phyloP scores from a whole-genome alignment of 2,113 vertebrate genomes.

The Bos taurus region DNA sequence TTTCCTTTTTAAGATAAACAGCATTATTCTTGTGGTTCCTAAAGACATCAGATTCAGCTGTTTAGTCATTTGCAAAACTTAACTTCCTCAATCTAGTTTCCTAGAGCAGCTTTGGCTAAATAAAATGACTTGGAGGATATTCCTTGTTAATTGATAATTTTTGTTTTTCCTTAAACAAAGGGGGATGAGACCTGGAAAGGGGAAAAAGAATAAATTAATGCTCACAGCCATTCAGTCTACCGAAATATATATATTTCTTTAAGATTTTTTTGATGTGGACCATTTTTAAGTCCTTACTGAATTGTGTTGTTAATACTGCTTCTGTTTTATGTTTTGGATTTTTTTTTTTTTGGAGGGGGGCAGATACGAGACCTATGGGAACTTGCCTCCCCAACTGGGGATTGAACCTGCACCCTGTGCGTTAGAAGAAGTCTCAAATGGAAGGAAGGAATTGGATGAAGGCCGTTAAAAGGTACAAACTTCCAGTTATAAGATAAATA shows the following conservation, averaged over 20 bases:
- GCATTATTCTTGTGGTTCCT: constrained; percentile 16
- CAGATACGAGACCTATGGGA: not conserved
- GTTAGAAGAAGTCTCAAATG: not conserved
- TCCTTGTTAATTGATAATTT: not conserved
- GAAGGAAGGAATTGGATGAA: not conserved
- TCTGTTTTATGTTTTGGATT: not conserved
- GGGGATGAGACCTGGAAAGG: not conserved
- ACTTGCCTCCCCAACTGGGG: not conserved
- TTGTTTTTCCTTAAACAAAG: constrained; percentile 9
- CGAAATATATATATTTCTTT: not conserved
- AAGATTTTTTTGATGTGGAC: not conserved
- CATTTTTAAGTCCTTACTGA: not conserved
- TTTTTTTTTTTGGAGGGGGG: not conserved
- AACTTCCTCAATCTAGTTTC: constrained; percentile 38
- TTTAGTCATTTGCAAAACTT: constrained; percentile 12
- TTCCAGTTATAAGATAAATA: not conserved
- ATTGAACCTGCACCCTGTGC: not conserved
- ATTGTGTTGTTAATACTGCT: not conserved
- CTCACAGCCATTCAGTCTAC: not conserved
- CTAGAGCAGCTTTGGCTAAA: not conserved
- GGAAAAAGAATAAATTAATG: not conserved
- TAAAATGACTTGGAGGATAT: not conserved
- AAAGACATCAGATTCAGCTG: not conserved
- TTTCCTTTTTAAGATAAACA: constrained; percentile 22
- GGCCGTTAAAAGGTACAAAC: not conserved